Conservation (phyloP, 2,888 invertebrate species). For the Mantis religiosa region DNA sequence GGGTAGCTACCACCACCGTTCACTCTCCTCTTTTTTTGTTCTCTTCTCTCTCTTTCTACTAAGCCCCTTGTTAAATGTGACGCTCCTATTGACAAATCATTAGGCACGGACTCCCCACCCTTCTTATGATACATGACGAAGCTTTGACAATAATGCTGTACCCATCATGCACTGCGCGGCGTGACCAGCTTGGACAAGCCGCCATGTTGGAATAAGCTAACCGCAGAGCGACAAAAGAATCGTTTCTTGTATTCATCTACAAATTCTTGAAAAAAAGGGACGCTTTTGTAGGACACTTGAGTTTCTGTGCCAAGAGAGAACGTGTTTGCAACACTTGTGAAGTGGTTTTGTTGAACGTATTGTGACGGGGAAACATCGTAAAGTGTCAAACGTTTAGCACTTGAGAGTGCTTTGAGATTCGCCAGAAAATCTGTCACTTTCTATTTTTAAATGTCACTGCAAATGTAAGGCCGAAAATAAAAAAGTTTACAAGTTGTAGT, state of each 20-base stretch:
- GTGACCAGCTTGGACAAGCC: background rate
- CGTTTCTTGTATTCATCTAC: background rate
- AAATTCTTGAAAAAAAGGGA: background rate
- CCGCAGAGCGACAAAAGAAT: background rate
- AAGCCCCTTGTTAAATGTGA: background rate
- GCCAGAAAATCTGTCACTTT: background rate
- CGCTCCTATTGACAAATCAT: background rate
- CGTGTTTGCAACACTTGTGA: background rate
- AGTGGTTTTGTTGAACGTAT: background rate
- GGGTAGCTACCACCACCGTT: background rate
- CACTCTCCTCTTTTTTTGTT: background rate
- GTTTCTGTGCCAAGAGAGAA: background rate
- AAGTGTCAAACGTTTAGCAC: background rate
- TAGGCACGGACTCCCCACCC: background rate
- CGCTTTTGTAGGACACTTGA: background rate
- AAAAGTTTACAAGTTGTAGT: too few relatives aligned
- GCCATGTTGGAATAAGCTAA: background rate
- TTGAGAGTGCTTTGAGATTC: background rate
- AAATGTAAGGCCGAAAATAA: background rate
- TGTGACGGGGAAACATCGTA: background rate
- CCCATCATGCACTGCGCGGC: background rate
- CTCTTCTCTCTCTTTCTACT: background rate
- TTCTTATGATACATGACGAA: background rate
- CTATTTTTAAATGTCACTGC: background rate
- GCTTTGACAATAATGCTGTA: background rate